Evolutionary conservation across 35 echinoderm and acorn worm genomes (phyloP).

Genomic region (Nesometra sesokonis): DNA sequence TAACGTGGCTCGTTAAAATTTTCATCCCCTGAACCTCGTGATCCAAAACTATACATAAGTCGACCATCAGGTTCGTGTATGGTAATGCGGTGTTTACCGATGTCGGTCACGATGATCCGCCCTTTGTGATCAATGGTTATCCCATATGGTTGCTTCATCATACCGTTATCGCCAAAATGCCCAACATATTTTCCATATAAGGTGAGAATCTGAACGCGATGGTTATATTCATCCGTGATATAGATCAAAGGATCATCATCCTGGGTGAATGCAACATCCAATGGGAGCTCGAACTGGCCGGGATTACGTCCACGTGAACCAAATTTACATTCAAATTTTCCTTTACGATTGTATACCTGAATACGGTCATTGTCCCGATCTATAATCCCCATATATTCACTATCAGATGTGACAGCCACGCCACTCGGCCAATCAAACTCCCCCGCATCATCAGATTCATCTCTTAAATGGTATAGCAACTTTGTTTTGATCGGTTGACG

Average conservation of each 20-base stretch:
- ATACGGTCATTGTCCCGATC: conserved; percentile 94
- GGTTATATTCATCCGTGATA: conserved; percentile 98
- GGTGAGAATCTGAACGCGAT: conserved; percentile 93
- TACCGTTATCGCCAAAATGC: conserved; percentile 96
- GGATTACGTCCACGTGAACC: conserved; percentile 78
- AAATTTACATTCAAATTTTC: conserved; percentile 97
- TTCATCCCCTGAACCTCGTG: conserved; percentile 64
- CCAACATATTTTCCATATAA: conserved; percentile 82
- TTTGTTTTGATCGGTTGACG: conserved; percentile 53
- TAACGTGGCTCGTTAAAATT: conserved; percentile 98
- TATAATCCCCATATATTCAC: conserved; percentile 84
- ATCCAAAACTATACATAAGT: conserved; percentile 67
- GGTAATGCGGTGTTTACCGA: conserved; percentile 92
- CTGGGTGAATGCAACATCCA: conserved; percentile 77
- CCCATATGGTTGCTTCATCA: conserved; percentile 95
- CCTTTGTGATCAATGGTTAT: conserved; percentile 69
- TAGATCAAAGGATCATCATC: conserved; percentile 87
- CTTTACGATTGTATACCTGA: conserved; percentile 93
- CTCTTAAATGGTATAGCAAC: conserved; percentile 75
- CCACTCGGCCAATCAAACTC: conserved; percentile 99
- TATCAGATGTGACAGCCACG: conserved; percentile 69
- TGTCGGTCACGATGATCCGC: conserved; percentile 76
- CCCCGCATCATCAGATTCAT: conserved; percentile 86
- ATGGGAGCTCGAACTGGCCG: conserved; percentile 92
- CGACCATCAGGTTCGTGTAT: conserved; percentile 82